Percentiles rank a stretch among this genome's conserved stretches.
These are phyloP conservation scores for Andrena trimmerana DNA, from an alignment of 2,888 invertebrate genomes.

Conservation along the genomic window DNA sequence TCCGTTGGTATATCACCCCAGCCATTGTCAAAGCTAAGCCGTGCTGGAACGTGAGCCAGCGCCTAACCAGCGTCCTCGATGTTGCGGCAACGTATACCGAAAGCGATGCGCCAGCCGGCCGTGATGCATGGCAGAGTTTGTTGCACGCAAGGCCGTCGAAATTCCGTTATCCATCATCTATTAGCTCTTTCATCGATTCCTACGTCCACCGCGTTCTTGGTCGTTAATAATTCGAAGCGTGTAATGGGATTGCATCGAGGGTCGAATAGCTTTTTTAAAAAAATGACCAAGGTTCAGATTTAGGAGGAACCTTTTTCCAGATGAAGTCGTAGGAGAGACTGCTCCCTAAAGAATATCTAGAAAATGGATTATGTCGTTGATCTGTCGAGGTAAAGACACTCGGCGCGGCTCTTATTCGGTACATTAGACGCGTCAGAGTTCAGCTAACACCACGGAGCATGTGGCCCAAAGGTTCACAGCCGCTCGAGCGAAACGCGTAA, in stretches of 20 bases:
- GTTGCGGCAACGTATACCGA: constrained; percentile 49
- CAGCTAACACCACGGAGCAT: too few species aligned
- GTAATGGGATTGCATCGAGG: too few species aligned
- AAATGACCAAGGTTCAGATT: too few species aligned
- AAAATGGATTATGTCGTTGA: neutral
- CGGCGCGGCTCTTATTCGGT: neutral
- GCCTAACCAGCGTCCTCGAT: constrained; percentile 54
- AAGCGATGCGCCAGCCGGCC: constrained; percentile 70
- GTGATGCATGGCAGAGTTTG: constrained; percentile 60
- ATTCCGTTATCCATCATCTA: constrained; percentile 22
- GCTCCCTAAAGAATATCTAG: neutral
- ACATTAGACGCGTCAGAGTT: neutral
- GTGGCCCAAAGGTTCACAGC: neutral
- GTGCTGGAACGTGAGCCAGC: constrained; percentile 48
- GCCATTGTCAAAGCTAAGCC: constrained; percentile 71
- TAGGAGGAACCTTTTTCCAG: neutral
- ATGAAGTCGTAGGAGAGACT: neutral
- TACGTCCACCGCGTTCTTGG: neutral
- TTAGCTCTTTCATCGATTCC: neutral
- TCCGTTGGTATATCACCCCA: constrained; percentile 58
- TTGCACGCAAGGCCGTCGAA: neutral
- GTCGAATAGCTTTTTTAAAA: too few species aligned
- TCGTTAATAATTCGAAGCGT: neutral
- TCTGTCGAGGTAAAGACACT: neutral
- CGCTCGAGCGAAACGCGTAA: constrained; percentile 12